Evolutionary conservation across 1,140 invertebrate species (phyloP).

Genomic region (Caenorhabditis remanei): DNA sequence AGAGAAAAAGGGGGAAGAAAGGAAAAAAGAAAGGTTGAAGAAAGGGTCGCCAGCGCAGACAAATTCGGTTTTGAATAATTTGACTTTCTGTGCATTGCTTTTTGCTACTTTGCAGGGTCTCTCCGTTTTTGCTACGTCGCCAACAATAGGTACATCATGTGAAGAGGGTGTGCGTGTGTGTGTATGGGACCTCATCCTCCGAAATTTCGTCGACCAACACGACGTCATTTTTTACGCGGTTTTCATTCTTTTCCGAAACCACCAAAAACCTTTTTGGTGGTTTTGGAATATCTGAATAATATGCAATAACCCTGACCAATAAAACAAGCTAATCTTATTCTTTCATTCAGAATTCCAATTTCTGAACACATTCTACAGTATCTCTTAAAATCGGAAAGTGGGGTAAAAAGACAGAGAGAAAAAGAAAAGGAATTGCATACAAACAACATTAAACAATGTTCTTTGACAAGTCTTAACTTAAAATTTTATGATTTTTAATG

Average conservation of each 20-base stretch:
- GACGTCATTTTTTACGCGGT: slow-evolving; percentile 12
- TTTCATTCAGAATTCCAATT: slow-evolving; percentile 32
- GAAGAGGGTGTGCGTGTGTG: slow-evolving; percentile 28
- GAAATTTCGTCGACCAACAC: slow-evolving; percentile 45
- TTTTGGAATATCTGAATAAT: not conserved
- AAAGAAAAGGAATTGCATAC: not conserved
- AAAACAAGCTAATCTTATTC: slow-evolving; percentile 14
- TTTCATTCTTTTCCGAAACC: not conserved
- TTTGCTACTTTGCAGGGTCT: slow-evolving; percentile 30
- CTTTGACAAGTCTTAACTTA: slow-evolving; percentile 7
- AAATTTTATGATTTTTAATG: not conserved
- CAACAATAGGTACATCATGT: slow-evolving; percentile 54
- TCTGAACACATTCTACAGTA: slow-evolving; percentile 34
- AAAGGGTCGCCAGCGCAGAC: slow-evolving; percentile 17
- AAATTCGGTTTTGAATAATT: slow-evolving; percentile 57
- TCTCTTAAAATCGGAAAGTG: not conserved
- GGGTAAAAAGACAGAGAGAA: not conserved
- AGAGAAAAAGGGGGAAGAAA: not conserved
- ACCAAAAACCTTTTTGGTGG: slow-evolving; percentile 8
- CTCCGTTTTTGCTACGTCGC: slow-evolving; percentile 6
- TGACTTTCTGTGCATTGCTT: slow-evolving; percentile 45
- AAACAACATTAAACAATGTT: slow-evolving; percentile 32
- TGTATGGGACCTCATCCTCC: not conserved
- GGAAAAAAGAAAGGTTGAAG: not conserved
- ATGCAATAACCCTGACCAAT: not conserved